Percentiles rank a stretch among this genome's conserved stretches.
phyloP scores from a whole-genome alignment of 2,888 invertebrate species.

The Agelastica alni region DNA sequence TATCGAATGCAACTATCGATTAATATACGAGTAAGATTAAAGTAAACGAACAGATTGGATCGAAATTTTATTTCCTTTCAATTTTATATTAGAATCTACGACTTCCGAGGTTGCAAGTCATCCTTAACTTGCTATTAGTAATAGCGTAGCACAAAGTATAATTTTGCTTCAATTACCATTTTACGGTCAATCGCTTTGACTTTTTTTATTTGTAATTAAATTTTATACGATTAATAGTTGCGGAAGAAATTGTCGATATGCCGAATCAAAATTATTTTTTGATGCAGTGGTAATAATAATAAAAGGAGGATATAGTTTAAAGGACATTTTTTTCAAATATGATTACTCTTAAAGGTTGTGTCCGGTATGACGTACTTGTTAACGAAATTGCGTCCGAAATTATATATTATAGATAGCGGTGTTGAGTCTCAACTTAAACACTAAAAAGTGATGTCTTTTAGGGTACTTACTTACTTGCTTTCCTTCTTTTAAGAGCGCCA shows the following conservation, averaged over 20 bases:
- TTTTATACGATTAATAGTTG: neutral
- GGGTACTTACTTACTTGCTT: too few relatives aligned
- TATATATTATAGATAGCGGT: too few relatives aligned
- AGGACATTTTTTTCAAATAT: too few relatives aligned
- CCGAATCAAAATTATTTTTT: neutral
- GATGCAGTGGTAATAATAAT: too few relatives aligned
- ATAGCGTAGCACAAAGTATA: neutral
- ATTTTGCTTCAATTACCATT: conserved; percentile 12
- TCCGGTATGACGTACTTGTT: too few relatives aligned
- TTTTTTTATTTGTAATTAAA: neutral
- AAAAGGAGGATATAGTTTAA: too few relatives aligned
- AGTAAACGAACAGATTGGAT: neutral
- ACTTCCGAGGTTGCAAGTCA: conserved; percentile 23
- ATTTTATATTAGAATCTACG: conserved; percentile 3
- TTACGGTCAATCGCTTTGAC: conserved; percentile 7
- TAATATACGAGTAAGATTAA: neutral
- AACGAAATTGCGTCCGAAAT: too few relatives aligned
- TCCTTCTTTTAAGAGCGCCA: too few relatives aligned
- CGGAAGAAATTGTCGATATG: neutral
- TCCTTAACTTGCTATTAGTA: too few relatives aligned
- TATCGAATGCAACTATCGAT: neutral
- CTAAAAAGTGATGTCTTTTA: too few relatives aligned
- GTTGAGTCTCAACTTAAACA: too few relatives aligned
- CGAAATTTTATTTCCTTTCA: neutral
- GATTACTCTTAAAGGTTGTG: too few relatives aligned